Evolutionary conservation across 2,888 invertebrate species (phyloP), one percentile per base, ranked within the genome.

Genomic region (Orthosia cruda): DNA sequence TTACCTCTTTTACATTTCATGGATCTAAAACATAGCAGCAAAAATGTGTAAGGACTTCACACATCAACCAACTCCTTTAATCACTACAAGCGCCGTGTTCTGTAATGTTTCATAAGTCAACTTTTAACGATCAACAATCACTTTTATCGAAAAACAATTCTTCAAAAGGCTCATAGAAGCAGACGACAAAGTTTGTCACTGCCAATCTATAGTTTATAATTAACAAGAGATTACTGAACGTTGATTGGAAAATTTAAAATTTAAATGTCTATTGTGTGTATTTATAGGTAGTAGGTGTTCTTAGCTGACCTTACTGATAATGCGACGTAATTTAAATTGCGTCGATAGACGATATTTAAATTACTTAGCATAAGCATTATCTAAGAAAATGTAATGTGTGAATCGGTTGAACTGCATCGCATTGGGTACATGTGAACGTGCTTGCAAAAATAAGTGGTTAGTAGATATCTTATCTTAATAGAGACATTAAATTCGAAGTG

Each of bases 161-260:
- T 66, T 50, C 4, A 13, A 52, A 62, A 47, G 40, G 26, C 52
- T 62, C 16, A 50, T 50, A 11, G 20, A 79, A n/a, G 7, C 7
- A 64, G n/a, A 61, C 49, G 54, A 55, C 15, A 26, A 77, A 72
- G 61, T 77, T 59, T 57, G 47, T 59, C 52, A 32, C 50, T 49
- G 13, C 47, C 57, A 66, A 77, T 72, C 62, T 16, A 77, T 71
- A 82, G 77, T 82, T 82, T 66, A 26, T 77, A 85, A 77, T 83
- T 83, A 74, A 64, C 55, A 66, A 63, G 71, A 74, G 74, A 77
- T 85, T 77, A 82, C 63, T 45, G 71, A 72, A 66, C 11, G 18
- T 49, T 55, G 74, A 77, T 85, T 74, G 74, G 63, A 58, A 62
- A 74, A 58, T 32, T 32, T 54, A 54, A 15, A 57, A 85, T 50